Evolutionary conservation across 1,140 invertebrate species (phyloP).

Genomic region (Popillia japonica): DNA sequence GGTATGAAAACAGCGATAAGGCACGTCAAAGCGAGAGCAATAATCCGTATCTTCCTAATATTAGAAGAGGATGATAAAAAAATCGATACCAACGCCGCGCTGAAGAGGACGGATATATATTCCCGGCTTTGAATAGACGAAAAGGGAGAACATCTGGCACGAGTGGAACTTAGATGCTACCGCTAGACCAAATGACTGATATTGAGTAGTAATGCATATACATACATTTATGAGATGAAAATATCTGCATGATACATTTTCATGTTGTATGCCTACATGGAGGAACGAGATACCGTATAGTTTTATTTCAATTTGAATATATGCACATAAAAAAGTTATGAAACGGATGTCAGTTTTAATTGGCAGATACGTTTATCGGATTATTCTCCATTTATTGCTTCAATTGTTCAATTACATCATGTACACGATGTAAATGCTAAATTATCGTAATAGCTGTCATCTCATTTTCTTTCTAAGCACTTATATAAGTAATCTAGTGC

Average conservation of each 20-base stretch:
- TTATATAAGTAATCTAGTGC: no score
- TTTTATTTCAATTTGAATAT: neutral
- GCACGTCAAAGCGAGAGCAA: slow-evolving; percentile 36
- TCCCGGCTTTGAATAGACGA: slow-evolving; percentile 23
- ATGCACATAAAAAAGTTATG: neutral
- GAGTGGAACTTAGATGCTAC: slow-evolving; percentile 46
- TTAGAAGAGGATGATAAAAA: slow-evolving; percentile 34
- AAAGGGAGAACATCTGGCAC: slow-evolving; percentile 41
- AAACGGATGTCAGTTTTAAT: slow-evolving; percentile 1
- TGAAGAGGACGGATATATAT: slow-evolving; percentile 32
- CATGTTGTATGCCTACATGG: neutral
- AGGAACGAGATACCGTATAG: neutral
- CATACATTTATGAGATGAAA: slow-evolving; percentile 49
- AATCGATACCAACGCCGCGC: slow-evolving; percentile 43
- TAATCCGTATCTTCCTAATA: neutral
- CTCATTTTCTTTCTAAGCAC: no score
- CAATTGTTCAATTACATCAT: no score
- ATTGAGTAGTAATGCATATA: slow-evolving; percentile 50
- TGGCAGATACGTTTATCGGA: neutral
- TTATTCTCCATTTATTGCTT: neutral
- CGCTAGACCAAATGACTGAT: slow-evolving; percentile 48
- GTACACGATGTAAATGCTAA: no score
- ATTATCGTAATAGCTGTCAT: no score
- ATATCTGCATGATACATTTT: slow-evolving; percentile 36
- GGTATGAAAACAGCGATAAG: slow-evolving; percentile 35